Percentiles rank a stretch among this genome's conserved stretches.
phyloP scores from a whole-genome alignment of 1,140 invertebrate genomes.

The Batillaria attramentaria region DNA sequence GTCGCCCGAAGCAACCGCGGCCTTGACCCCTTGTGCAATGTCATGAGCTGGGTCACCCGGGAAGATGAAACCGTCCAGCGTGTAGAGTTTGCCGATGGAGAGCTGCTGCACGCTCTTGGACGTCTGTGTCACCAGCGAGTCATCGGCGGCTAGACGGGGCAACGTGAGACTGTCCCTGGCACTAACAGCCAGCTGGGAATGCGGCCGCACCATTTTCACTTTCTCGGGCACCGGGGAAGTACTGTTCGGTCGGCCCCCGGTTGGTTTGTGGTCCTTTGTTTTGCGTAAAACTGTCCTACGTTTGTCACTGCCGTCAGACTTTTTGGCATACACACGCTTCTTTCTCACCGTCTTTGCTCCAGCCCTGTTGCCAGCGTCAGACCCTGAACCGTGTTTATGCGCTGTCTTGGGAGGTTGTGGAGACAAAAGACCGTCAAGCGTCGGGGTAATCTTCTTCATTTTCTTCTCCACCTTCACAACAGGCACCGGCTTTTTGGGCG shows the following conservation, averaged over 20 bases:
- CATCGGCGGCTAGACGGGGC: constrained; percentile 8
- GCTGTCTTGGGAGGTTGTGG: background rate
- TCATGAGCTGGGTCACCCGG: constrained; percentile 20
- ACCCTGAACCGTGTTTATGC: background rate
- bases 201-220: background rate
- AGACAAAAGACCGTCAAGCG: constrained; percentile 17
- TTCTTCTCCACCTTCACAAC: constrained; percentile 12
- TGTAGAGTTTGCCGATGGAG: constrained; percentile 2
- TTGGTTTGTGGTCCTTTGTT: background rate
- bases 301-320: background rate
- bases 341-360: background rate
- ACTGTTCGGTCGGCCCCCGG: background rate
- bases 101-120: constrained; percentile 1
- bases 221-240: background rate
- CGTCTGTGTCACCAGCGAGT: background rate
- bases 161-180: constrained; percentile 22
- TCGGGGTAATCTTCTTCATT: constrained; percentile 25
- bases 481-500: background rate
- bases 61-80: constrained; percentile 32
- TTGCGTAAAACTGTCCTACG: background rate
- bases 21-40: constrained; percentile 1
- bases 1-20: background rate
- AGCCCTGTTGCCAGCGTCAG: background rate
- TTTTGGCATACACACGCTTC: background rate
- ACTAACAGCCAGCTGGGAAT: too few species aligned